These are phyloP conservation scores for Venustaconcha ellipsiformis DNA, from an alignment of 1,140 invertebrate species.

Conservation along the genomic window DNA sequence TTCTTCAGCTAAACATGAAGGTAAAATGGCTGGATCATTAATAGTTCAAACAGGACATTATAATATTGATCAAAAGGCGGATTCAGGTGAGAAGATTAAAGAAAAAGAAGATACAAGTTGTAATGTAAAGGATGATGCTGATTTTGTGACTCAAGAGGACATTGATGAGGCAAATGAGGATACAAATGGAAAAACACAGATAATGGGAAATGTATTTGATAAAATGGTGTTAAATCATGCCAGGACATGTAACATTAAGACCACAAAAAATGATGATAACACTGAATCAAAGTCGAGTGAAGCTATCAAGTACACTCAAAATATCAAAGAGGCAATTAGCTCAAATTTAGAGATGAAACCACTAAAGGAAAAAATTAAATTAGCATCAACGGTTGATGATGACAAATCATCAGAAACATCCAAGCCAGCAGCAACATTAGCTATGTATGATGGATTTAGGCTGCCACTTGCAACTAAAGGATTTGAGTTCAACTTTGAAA, in stretches of 20 bases:
- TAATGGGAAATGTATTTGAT: not conserved
- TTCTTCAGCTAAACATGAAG: not conserved
- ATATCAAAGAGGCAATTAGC: not conserved
- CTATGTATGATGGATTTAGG: slow-evolving; percentile 39
- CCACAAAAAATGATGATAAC: not conserved
- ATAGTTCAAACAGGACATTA: not conserved
- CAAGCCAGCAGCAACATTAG: slow-evolving; percentile 29
- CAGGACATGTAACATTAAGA: not conserved
- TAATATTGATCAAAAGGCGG: not conserved
- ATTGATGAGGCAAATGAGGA: not conserved
- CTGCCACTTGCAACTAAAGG: slow-evolving; percentile 49
- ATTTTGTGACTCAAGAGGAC: not conserved
- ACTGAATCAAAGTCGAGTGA: not conserved
- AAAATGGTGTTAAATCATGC: not conserved
- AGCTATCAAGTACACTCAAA: not conserved
- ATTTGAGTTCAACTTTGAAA: slow-evolving; percentile 49
- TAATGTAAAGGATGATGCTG: not conserved
- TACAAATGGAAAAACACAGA: not conserved
- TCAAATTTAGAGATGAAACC: not conserved
- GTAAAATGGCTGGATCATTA: not conserved
- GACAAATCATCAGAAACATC: not conserved
- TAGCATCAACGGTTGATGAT: not conserved
- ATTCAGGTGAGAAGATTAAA: not conserved
- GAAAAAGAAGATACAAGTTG: not conserved
- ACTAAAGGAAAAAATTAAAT: not conserved